These are phyloP conservation scores for Temnothorax longispinosus DNA, from an alignment of 1,140 invertebrate genomes.

Conservation along the genomic window DNA sequence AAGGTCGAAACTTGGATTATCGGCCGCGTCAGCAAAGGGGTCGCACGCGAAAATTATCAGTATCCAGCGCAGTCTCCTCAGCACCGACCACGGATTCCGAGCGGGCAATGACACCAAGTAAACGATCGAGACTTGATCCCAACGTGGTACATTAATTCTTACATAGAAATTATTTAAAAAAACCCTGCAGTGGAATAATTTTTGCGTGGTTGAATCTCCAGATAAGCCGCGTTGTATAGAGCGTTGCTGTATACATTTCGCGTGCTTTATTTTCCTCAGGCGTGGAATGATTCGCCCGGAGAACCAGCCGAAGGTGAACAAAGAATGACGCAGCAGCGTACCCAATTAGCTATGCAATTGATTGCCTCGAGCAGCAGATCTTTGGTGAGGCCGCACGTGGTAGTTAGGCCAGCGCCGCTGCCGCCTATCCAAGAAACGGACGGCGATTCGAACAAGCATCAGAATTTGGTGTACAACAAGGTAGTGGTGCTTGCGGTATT, in stretches of 20 bases:
- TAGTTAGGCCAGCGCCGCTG: too few relatives aligned
- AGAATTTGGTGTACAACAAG: too few relatives aligned
- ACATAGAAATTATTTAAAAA: too few relatives aligned
- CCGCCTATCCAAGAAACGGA: too few relatives aligned
- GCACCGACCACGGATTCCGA: constrained; percentile 84
- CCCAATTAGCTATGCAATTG: constrained; percentile 86
- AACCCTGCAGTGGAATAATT: too few relatives aligned
- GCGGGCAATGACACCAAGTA: constrained; percentile 82
- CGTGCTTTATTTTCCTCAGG: constrained; percentile 68
- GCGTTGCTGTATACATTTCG: background rate
- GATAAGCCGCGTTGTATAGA: too few relatives aligned
- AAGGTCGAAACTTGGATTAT: constrained; percentile 93
- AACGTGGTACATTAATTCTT: constrained; percentile 78
- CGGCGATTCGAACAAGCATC: too few relatives aligned
- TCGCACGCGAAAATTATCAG: constrained; percentile 80
- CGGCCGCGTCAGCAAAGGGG: constrained; percentile 79
- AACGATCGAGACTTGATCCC: constrained; percentile 81
- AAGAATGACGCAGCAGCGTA: constrained; percentile 83
- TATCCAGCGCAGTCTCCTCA: constrained; percentile 83
- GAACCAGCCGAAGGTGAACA: constrained; percentile 84
- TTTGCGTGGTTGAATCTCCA: too few relatives aligned
- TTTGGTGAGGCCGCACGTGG: constrained; percentile 77
- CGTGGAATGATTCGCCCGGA: constrained; percentile 79
- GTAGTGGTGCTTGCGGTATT: too few relatives aligned
- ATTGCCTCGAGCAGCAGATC: constrained; percentile 84